Evolutionary conservation across 2,797 vertebrate species (phyloP), one percentile per base, ranked within the genome.

Genomic region (Malurus splendens): DNA sequence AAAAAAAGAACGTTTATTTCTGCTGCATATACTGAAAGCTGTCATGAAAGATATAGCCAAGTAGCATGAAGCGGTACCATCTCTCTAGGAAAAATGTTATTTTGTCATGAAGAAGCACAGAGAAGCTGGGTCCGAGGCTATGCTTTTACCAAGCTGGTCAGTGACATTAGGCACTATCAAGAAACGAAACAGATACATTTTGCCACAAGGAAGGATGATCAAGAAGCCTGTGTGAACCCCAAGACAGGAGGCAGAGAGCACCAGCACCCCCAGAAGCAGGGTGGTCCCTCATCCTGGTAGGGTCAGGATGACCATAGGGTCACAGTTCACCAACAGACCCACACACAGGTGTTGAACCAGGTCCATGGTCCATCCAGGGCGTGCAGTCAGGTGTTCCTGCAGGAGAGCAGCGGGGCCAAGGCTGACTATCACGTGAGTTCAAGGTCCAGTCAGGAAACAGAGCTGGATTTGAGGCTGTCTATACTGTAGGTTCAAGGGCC

Each of bases 311-410:
- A 20, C 48, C 10, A 33, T 10, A 16, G 27, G 64, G 42, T 23
- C 57, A 39, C 27, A 48, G 50, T 47, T 39, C 82, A 71, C 57
- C 41, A 70, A 47, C 23, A 70, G 64, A 28, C 14, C 48, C 44
- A 54, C n/a, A 12, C 12, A 39, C 0, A 0, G 41, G 10, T 23
- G 32, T 1, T 50, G 68, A 89, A 30, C 45, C 3, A 38, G 6
- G 50, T 82, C 38, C 41, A 19, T 11, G n/a, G 36, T 76, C 48
- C 50, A 36, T 4, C n/a, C 32, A 33, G 39, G 28, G 20, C 9
- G 25, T 27, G 56, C 44, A 87, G 48, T 14, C 75, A 67, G 60
- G 60, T 78, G 45, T 7, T 70, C 55, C 64, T 44, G 81, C 33
- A 48, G 48, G 57, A 51, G 3, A 65, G 28, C 5, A 2, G 24